Base-by-base conservation (phyloP, 2,113 vertebrate species). In the Galeopterus variegatus region DNA sequence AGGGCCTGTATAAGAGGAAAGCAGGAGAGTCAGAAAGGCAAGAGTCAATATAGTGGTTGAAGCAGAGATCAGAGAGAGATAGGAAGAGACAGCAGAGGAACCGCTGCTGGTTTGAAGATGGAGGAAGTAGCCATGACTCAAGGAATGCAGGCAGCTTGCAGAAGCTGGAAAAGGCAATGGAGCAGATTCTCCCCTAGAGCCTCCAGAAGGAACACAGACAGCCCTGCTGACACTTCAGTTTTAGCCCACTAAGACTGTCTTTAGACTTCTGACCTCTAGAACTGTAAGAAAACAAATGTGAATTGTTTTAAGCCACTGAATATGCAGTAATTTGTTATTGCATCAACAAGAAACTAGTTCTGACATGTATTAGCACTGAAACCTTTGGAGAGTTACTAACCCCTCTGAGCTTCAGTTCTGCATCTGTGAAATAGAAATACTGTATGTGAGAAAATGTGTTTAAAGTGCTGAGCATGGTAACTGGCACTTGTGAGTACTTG, bases 11-110 rank as follows among this genome's bases (percentile, higher is more conserved):
- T 18, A 19, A 19, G 70, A 62, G 24, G 19, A 56, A 65, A 48
- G 58, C 69, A 28, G 36, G 86, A 67, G n/a, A 23, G 36, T 56
- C 70, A 69, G 79, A 58, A n/a, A 56, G n/a, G 82, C 36, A 33
- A 24, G 21, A 24, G 10, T 23, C n/a, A 17, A 31, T 1, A 0
- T 33, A 28, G 28, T 1, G 52, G n/a, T 26, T 9, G 76, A 48
- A 60, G 28, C 73, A 65, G 65, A 56, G 15, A 33, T 80, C 31
- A 75, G 82, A 81, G 19, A 12, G 41, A 85, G 86, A 18, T 8
- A 58, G 24, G 17, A 2, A 24, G 41, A 41, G 41, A 41, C 4
- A 23, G 23, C 26, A 52, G 19, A 41, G 18, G 45, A 19, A n/a
- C 6, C 1, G 14, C 48, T 15, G 65, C 77, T 41, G 62, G 24